These are phyloP conservation scores for Diplolepis rosae DNA, from an alignment of 2,888 invertebrate species.

Conservation along the genomic window DNA sequence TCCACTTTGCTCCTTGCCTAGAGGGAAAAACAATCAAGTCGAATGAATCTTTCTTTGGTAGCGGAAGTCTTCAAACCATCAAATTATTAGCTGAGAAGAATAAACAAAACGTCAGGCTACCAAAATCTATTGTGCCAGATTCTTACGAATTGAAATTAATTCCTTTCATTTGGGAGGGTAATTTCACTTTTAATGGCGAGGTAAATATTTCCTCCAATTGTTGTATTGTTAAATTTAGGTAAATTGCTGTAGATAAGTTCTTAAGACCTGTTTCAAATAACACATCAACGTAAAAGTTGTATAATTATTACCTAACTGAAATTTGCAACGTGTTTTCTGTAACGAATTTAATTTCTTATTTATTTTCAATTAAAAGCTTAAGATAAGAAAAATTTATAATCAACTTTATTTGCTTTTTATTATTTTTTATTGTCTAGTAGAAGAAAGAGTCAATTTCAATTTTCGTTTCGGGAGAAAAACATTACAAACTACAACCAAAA, in stretches of 20 bases:
- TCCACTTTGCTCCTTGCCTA: conserved; percentile 83
- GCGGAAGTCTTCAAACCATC: conserved; percentile 45
- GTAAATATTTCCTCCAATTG: conserved; percentile 46
- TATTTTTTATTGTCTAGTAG: too few species aligned
- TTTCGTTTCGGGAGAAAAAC: too few species aligned
- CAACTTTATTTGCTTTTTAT: too few species aligned
- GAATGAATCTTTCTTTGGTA: conserved; percentile 45
- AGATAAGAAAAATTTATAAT: too few species aligned
- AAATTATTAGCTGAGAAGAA: conserved; percentile 15
- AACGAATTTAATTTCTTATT: too few species aligned
- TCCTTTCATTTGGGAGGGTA: conserved; percentile 82
- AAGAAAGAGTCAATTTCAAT: too few species aligned
- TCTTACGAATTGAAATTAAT: conserved; percentile 76
- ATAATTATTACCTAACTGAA: too few species aligned
- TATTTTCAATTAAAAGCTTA: too few species aligned
- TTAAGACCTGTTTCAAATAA: too few species aligned
- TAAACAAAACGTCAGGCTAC: conserved; percentile 74
- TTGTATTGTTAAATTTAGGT: neutral
- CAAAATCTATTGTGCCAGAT: conserved; percentile 72
- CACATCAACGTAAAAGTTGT: too few species aligned
- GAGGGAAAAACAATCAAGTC: conserved; percentile 62
- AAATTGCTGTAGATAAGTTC: neutral
- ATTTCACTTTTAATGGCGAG: conserved; percentile 86
- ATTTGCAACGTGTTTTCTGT: too few species aligned
- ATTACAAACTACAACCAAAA: too few species aligned